Evolutionary conservation across 1,140 invertebrate species (phyloP), one percentile per base, ranked within the genome.

Genomic region (Sarcophaga peregrina): DNA sequence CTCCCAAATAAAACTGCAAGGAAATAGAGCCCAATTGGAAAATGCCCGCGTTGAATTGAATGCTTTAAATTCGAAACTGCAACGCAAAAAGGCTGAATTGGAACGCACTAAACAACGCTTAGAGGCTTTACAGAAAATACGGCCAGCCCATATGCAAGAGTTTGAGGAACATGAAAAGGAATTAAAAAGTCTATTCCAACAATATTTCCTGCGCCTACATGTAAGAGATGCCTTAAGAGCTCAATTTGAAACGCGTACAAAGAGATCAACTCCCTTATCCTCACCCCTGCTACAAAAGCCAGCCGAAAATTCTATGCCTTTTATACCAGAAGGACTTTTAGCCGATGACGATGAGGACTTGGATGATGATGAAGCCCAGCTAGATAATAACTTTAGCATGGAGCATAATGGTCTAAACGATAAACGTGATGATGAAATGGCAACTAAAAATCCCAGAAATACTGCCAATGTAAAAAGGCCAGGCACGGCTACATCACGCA

Each of bases 121-220:
- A 58, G 94, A 96, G 87, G 97, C 98, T 0, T 92, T 99, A 85
- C 96, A 97, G 90, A 98, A 97, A 94, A 98, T 99, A 58, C 94
- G 98, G 72, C 98, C 98, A 6, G 98, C 98, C 0, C 99, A 98
- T 90, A 96, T 99, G 94, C 96, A 98, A 87, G 98, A 99, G 90
- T 98, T 98, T 91, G 97, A 98, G 84, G 94, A 95, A 73, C 92
- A 98, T 11, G 98, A 99, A 91, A 91, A 93, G 72, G 97, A 98
- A 88, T 91, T 99, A 8, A 94, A 96, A 86, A 91, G 93, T 85
- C 91, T 98, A 13, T 99, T 98, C 91, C 94, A 96, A 75, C 93
- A 95, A 83, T 99, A 99, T 91, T 94, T 99, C 50, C 92, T 95
- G 76, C 95, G 97, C 82, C 95, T 97, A 88, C 94, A 98, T 50